These are phyloP conservation scores for Acanthornis magna DNA, from an alignment of 2,797 vertebrate species.

Conservation along the genomic window DNA sequence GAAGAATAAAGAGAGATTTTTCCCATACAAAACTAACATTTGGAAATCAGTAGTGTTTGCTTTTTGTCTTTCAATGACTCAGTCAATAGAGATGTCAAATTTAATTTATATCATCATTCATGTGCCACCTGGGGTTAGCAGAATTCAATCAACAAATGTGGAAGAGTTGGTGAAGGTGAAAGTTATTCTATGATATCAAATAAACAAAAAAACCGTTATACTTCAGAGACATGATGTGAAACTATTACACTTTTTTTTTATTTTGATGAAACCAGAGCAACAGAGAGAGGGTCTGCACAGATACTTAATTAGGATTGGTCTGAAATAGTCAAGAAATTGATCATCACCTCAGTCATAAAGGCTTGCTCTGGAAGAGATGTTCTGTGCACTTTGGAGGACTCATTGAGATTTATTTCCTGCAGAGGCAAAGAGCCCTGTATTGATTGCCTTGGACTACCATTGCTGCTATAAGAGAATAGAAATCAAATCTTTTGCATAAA, in stretches of 20 bases:
- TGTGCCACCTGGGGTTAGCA: not conserved
- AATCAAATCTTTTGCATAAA: not conserved
- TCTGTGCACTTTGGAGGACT: not conserved
- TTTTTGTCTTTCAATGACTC: conserved; percentile 22
- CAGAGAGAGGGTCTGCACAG: not conserved
- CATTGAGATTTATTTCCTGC: not conserved
- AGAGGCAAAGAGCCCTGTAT: not conserved
- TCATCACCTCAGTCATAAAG: not conserved
- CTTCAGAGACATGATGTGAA: not conserved
- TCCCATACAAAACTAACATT: not conserved
- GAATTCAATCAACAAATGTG: not conserved
- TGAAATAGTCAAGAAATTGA: not conserved
- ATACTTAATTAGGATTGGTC: not conserved
- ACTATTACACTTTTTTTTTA: not conserved
- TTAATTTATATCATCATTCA: conserved; percentile 30
- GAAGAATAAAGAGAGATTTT: not conserved
- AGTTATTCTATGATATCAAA: not conserved
- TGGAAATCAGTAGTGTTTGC: not conserved
- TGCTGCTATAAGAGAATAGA: not conserved
- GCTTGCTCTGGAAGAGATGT: not conserved
- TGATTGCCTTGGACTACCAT: not conserved
- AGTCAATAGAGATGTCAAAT: conserved; percentile 28
- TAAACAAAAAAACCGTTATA: not conserved
- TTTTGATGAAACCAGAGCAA: not conserved
- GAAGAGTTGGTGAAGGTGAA: not conserved